Evolutionary conservation across 1,140 invertebrate species (phyloP).

Genomic region (Drosophila nigromelanica): DNA sequence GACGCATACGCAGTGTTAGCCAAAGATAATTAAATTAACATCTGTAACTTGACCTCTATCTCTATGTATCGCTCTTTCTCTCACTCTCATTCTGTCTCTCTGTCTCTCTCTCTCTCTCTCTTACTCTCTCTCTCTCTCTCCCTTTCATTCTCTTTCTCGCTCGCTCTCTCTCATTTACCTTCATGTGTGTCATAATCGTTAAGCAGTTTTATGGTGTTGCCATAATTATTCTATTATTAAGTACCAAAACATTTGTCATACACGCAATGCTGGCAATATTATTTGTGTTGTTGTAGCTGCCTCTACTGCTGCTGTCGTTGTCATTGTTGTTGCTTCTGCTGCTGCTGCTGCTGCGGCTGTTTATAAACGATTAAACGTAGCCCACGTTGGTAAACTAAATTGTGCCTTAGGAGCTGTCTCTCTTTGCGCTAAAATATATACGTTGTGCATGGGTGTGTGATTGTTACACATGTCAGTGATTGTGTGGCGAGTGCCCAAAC

Average conservation of each 20-base stretch:
- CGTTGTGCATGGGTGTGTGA: conserved; percentile 32
- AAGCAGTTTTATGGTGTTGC: conserved; percentile 76
- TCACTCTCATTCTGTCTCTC: background rate
- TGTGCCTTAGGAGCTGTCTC: conserved; percentile 33
- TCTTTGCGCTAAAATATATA: conserved; percentile 23
- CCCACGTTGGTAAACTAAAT: conserved; percentile 55
- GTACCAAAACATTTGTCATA: conserved; percentile 81
- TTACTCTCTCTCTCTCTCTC: background rate
- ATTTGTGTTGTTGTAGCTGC: conserved; percentile 45
- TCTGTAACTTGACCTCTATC: conserved; percentile 5
- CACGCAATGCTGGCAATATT: conserved; percentile 55
- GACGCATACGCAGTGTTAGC: conserved; percentile 33
- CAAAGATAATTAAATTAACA: conserved; percentile 16
- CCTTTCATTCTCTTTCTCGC: background rate
- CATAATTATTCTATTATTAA: conserved; percentile 82
- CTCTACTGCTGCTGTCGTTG: conserved; percentile 10
- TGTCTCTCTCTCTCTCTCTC: conserved; percentile 2
- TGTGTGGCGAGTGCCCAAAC: conserved; percentile 46
- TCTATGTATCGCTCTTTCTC: background rate
- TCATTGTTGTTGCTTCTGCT: conserved; percentile 5
- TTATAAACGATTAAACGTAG: conserved; percentile 79
- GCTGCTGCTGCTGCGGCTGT: conserved; percentile 57
- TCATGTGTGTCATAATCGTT: conserved; percentile 69
- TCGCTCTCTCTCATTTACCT: conserved; percentile 13
- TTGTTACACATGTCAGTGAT: conserved; percentile 60